Evolutionary conservation across 2,888 invertebrate species (phyloP).

Genomic region (Drosophila falleni): DNA sequence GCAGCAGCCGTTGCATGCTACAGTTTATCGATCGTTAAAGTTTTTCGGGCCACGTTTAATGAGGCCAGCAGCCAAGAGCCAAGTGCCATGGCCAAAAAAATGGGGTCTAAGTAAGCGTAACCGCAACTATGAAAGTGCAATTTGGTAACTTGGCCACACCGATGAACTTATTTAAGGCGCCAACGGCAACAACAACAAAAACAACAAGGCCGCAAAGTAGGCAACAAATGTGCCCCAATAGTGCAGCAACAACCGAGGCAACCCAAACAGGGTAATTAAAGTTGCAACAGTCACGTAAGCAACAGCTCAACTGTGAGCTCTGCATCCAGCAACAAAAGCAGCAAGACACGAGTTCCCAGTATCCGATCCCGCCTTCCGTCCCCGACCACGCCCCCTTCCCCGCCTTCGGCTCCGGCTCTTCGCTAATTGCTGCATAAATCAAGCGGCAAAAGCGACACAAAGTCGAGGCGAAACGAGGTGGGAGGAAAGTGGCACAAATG

Average conservation of each 20-base stretch:
- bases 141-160: conserved; percentile 20
- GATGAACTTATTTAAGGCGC: conserved; percentile 28
- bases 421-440: conserved; percentile 78
- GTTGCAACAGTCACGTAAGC: conserved; percentile 44
- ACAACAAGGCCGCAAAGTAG: conserved; percentile 42
- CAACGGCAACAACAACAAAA: not conserved
- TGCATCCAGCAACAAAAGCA: conserved; percentile 2
- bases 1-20: conserved; percentile 21
- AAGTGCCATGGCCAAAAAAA: conserved; percentile 44
- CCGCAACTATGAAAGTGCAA: conserved; percentile 45
- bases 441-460: conserved; percentile 56
- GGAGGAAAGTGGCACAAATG: conserved; percentile 9
- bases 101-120: conserved; percentile 41
- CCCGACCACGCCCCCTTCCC: no score
- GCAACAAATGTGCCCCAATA: conserved; percentile 56
- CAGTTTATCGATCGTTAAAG: conserved; percentile 51
- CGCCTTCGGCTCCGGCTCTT: conserved; percentile 24
- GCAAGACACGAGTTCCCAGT: conserved; percentile 15
- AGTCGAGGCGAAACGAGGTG: not conserved
- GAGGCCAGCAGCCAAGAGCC: conserved; percentile 44
- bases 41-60: conserved; percentile 46
- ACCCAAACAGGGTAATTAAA: conserved; percentile 55
- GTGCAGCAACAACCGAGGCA: conserved; percentile 20
- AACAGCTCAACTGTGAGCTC: conserved; percentile 25
- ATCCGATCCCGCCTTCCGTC: conserved; percentile 25